A percentile compares a stretch with the other conserved stretches of the same genome.
phyloP scores from a whole-genome alignment of 2,888 invertebrate species.

The Tiliacea citrago region DNA sequence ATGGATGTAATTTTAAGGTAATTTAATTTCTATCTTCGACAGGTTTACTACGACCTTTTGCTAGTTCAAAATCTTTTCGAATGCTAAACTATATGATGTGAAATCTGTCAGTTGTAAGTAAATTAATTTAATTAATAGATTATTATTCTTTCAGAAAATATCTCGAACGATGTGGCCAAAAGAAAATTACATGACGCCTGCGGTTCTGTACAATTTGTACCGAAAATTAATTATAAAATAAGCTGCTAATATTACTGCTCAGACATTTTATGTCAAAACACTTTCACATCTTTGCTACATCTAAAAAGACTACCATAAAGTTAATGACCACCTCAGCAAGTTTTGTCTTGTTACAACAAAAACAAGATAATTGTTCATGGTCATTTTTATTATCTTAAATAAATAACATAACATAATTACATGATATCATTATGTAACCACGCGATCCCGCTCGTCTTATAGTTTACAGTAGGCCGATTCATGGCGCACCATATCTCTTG shows the following conservation, averaged over 20 bases:
- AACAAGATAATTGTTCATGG: constrained; percentile 46
- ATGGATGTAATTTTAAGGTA: constrained; percentile 88
- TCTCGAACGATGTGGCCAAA: constrained; percentile 82
- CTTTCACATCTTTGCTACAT: background rate
- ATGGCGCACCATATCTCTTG: constrained; percentile 93
- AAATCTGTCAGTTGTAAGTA: background rate
- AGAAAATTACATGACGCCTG: constrained; percentile 83
- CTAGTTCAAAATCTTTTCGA: background rate
- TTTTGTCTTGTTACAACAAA: constrained; percentile 27
- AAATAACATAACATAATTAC: constrained; percentile 34
- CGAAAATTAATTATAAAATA: constrained; percentile 83
- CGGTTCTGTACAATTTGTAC: constrained; percentile 82
- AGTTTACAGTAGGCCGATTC: constrained; percentile 91
- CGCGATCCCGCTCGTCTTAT: constrained; percentile 61
- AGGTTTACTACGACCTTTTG: background rate
- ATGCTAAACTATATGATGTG: background rate
- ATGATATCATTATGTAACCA: constrained; percentile 20
- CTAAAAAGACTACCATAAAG: constrained; percentile 26
- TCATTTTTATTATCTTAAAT: constrained; percentile 36
- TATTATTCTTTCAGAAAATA: constrained; percentile 83
- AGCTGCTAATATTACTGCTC: constrained; percentile 71
- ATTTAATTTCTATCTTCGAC: background rate
- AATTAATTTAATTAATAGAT: background rate
- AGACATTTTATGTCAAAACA: background rate
- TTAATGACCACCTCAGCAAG: constrained; percentile 4